Evolutionary conservation across 2,797 vertebrate species (phyloP).

Genomic region (Artibeus lituratus): DNA sequence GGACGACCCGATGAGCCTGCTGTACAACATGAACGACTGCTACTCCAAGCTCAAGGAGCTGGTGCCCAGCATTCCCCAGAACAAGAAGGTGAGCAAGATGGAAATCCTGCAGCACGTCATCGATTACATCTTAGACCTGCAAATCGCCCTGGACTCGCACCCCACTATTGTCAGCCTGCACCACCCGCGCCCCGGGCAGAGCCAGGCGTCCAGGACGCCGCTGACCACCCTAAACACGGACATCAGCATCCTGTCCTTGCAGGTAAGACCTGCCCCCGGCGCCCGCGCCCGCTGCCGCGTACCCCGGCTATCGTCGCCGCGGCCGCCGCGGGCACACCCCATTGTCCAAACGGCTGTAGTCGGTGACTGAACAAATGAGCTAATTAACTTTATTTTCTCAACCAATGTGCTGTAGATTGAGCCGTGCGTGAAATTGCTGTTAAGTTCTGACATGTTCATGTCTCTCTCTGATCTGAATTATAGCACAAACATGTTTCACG

Average conservation of each 20-base stretch:
- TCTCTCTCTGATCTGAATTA: neutral
- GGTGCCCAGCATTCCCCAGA: slow-evolving; percentile 98
- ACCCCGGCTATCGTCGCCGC: neutral
- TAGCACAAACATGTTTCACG: neutral
- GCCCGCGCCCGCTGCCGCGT: neutral
- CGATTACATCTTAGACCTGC: slow-evolving; percentile 99
- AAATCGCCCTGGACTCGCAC: slow-evolving; percentile 97
- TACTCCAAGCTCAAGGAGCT: slow-evolving; percentile 99
- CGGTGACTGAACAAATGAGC: neutral
- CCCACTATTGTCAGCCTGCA: slow-evolving; percentile 92
- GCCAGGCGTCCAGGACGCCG: slow-evolving; percentile 89
- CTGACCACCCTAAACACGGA: slow-evolving; percentile 98
- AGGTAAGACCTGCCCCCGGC: slow-evolving; percentile 84
- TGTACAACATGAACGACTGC: slow-evolving; percentile 99
- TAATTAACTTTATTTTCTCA: neutral
- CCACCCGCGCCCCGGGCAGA: slow-evolving; percentile 84
- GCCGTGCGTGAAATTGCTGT: neutral
- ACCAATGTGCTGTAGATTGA: neutral
- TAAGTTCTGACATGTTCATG: slow-evolving; percentile 25
- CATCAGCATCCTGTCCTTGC: slow-evolving; percentile 97
- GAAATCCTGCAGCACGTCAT: slow-evolving; percentile 99
- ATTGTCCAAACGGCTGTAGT: neutral
- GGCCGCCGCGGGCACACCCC: neutral
- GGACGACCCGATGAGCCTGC: slow-evolving; percentile 96
- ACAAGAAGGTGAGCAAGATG: slow-evolving; percentile 99